phyloP scores from a whole-genome alignment of 2,113 vertebrate genomes.

The Physeter macrocephalus region DNA sequence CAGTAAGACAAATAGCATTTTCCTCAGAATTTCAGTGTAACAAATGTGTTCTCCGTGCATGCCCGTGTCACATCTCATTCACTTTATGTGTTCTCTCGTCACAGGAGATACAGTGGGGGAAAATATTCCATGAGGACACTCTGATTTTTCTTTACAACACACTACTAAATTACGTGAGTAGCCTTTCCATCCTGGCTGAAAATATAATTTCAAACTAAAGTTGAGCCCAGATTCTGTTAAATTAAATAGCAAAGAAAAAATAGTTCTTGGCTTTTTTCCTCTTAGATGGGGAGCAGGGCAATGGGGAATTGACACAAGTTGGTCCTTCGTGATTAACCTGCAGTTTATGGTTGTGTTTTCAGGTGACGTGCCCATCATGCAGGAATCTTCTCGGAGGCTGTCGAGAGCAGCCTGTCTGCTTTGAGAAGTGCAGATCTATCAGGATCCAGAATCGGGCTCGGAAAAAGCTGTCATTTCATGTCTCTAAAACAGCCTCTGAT shows the following conservation, averaged over 20 bases:
- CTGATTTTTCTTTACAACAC: conserved; percentile 29
- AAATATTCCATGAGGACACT: not conserved
- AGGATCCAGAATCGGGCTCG: conserved; percentile 28
- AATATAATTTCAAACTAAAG: conserved; percentile 42
- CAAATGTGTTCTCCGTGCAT: conserved; percentile 3
- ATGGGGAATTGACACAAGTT: conserved; percentile 48
- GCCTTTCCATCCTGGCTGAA: conserved; percentile 39
- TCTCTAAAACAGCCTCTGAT: conserved; percentile 64
- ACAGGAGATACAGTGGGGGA: not conserved
- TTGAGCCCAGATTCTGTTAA: conserved; percentile 38
- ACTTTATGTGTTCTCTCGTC: conserved; percentile 22
- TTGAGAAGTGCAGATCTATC: conserved; percentile 55
- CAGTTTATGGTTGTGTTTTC: conserved; percentile 51
- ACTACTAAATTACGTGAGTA: conserved; percentile 30
- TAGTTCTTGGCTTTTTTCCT: conserved; percentile 6
- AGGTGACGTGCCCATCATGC: conserved; percentile 48
- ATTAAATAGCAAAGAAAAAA: conserved; percentile 60
- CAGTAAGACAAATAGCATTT: not conserved
- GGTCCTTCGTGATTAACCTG: conserved; percentile 63
- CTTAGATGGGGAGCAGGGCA: conserved; percentile 35
- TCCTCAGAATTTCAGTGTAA: conserved; percentile 19
- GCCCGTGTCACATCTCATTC: conserved; percentile 3
- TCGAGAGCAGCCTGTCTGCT: conserved; percentile 28
- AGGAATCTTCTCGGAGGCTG: conserved; percentile 29
- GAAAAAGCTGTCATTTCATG: conserved; percentile 62